Percentiles rank a stretch among this genome's conserved stretches.
Evolutionary conservation across 2,113 vertebrate species (phyloP).

Genomic region (Lagopus leucura): DNA sequence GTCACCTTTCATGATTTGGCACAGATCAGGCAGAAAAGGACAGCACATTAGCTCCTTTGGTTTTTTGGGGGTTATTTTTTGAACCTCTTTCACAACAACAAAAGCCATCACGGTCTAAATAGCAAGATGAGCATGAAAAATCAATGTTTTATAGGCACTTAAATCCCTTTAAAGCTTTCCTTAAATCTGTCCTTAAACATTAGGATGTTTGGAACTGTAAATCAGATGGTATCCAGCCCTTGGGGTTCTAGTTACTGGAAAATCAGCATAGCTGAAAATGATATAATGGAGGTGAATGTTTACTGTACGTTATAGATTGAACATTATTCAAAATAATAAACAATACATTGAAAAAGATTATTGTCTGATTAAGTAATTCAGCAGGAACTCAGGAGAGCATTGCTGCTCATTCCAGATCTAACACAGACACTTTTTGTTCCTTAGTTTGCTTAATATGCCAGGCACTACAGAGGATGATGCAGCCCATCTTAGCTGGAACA

Average conservation of each 20-base stretch:
- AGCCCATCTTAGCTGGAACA: background rate
- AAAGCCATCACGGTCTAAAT: background rate
- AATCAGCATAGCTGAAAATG: background rate
- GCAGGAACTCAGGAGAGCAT: background rate
- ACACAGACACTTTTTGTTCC: background rate
- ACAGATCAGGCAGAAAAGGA: background rate
- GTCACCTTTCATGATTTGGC: constrained; percentile 30
- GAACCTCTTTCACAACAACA: too few species aligned
- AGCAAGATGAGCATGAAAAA: background rate
- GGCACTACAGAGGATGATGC: rapidly evolving
- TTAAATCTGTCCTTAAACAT: background rate
- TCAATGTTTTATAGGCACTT: background rate
- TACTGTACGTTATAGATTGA: background rate
- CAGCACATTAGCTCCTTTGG: background rate
- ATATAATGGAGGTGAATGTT: background rate
- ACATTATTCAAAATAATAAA: background rate
- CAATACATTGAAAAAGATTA: background rate
- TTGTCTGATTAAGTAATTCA: background rate
- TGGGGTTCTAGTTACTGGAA: background rate
- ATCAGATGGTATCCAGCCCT: background rate
- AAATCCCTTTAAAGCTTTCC: background rate
- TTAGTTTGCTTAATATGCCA: background rate
- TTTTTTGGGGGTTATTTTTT: background rate
- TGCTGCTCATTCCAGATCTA: background rate
- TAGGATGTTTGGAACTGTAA: background rate